Evolutionary conservation across 2,113 vertebrate species (phyloP).

Genomic region (Hydropotes inermis): DNA sequence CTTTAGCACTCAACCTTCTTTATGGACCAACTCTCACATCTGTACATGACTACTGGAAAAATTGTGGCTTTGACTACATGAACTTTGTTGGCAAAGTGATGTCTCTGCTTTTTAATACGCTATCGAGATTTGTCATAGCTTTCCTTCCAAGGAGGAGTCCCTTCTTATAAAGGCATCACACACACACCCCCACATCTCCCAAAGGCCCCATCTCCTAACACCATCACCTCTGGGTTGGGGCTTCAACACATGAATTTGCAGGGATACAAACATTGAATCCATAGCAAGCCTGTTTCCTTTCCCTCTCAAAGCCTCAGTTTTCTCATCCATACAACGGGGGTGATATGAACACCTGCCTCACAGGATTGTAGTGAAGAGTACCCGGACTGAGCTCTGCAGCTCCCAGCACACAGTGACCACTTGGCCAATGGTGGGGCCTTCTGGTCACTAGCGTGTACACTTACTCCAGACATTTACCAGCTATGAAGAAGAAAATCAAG

Average conservation of each 20-base stretch:
- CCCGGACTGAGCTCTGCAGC: neutral
- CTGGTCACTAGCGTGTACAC: rapidly evolving
- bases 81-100: neutral
- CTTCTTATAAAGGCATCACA: neutral
- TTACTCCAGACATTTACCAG: neutral
- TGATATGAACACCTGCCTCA: rapidly evolving
- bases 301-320: neutral
- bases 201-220: neutral
- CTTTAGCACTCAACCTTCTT: neutral
- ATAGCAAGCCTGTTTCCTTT: neutral
- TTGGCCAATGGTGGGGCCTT: rapidly evolving
- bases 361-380: rapidly evolving
- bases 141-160: neutral
- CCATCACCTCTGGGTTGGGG: neutral
- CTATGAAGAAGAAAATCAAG: no score
- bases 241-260: neutral
- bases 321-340: neutral
- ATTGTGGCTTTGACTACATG: neutral
- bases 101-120: neutral
- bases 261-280: neutral
- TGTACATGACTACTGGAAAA: neutral
- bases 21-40: neutral
- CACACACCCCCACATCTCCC: neutral
- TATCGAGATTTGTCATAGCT: neutral
- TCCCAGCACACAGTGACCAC: rapidly evolving